Percentiles rank a stretch among this genome's conserved stretches.
Conservation (phyloP, 2,888 invertebrate species). For the Frankliniella fusca region DNA sequence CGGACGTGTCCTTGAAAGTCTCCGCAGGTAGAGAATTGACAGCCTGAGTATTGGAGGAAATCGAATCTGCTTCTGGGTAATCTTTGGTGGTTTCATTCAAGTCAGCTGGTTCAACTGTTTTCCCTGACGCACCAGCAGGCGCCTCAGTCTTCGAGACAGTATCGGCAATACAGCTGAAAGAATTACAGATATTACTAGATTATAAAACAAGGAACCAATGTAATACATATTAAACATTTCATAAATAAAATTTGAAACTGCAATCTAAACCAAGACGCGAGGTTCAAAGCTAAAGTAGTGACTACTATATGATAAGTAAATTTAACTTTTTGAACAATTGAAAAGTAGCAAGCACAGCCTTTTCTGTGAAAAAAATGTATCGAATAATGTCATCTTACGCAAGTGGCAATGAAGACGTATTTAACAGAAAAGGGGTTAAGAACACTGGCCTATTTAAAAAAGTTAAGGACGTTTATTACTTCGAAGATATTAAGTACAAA, state of each 20-base stretch:
- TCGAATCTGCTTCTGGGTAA: background rate
- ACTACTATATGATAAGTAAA: background rate
- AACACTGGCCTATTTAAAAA: background rate
- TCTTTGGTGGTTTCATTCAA: background rate
- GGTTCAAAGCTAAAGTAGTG: background rate
- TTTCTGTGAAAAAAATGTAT: background rate
- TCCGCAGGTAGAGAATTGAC: background rate
- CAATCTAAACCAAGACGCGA: background rate
- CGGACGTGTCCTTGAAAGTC: background rate
- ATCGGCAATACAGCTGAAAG: background rate
- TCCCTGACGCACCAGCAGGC: background rate
- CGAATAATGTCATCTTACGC: background rate
- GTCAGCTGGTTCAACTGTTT: background rate
- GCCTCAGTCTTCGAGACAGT: background rate
- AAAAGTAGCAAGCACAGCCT: background rate
- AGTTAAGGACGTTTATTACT: background rate
- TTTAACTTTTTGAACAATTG: background rate
- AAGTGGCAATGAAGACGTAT: background rate
- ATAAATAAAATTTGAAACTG: background rate
- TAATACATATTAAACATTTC: background rate
- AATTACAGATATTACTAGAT: background rate
- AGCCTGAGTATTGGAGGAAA: background rate
- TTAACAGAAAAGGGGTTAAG: background rate
- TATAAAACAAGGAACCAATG: background rate
- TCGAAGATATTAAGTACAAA: background rate